A percentile compares a stretch with the other conserved stretches of the same genome.
Conservation (phyloP, 2,113 vertebrate species). For the Hystrix brachyura region DNA sequence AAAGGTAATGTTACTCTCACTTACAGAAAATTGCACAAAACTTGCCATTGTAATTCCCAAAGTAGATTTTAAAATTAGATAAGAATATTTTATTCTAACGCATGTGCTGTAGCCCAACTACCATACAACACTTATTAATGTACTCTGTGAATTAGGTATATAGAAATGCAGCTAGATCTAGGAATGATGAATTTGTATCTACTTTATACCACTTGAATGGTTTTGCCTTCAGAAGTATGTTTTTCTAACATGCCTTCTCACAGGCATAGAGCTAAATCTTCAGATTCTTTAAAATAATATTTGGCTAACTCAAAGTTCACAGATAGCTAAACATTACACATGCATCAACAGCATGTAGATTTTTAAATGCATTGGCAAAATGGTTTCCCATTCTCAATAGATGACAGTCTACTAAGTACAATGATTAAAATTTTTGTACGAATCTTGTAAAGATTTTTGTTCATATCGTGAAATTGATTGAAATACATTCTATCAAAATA, state of each 20-base stretch:
- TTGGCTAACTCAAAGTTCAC: neutral
- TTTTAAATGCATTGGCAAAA: neutral
- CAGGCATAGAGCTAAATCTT: neutral
- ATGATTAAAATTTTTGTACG: neutral
- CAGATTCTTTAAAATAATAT: neutral
- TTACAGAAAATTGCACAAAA: neutral
- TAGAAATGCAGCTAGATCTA: neutral
- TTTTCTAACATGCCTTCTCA: neutral
- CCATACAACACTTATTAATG: neutral
- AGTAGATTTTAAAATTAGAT: neutral
- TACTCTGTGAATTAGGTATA: neutral
- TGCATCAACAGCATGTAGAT: neutral
- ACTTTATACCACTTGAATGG: accelerated
- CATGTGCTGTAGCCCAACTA: neutral
- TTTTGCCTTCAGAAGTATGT: neutral
- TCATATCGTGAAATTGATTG: neutral
- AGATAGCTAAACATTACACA: neutral
- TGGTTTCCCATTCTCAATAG: neutral
- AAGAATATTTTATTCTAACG: neutral
- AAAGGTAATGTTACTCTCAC: neutral
- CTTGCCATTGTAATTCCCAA: neutral
- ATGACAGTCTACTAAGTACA: neutral
- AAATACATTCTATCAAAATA: neutral
- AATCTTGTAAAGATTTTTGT: neutral
- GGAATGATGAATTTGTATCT: neutral